Evolutionary conservation across 2,888 invertebrate genomes (phyloP).

Genomic region (Cosmorhoe ocellata): DNA sequence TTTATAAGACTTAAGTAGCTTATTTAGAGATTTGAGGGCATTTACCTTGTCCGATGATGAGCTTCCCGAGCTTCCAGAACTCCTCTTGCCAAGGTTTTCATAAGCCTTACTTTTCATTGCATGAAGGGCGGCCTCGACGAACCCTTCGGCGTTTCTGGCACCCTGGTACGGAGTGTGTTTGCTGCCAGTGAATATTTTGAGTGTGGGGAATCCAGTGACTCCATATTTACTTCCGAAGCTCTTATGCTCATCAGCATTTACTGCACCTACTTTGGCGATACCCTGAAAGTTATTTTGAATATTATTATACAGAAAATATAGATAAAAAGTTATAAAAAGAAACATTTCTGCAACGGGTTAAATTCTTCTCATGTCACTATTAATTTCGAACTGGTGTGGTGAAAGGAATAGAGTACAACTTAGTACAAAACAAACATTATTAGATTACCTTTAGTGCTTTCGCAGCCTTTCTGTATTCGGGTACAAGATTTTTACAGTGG

Average conservation of each 20-base stretch:
- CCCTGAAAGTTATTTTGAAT: no score
- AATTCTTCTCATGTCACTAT: no score
- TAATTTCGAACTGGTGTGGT: no score
- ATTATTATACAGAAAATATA: background rate
- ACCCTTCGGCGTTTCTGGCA: conserved; percentile 90
- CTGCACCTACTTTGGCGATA: conserved; percentile 95
- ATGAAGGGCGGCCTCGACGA: conserved; percentile 92
- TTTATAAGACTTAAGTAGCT: conserved; percentile 31
- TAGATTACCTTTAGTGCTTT: conserved; percentile 90
- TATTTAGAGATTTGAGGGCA: conserved; percentile 31
- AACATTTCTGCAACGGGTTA: no score
- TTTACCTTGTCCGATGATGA: conserved; percentile 70
- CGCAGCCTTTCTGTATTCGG: conserved; percentile 97
- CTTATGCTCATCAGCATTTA: conserved; percentile 95
- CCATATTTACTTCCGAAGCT: conserved; percentile 90
- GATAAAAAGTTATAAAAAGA: no score
- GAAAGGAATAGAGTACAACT: no score
- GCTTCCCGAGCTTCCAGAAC: conserved; percentile 39
- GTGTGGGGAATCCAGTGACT: conserved; percentile 96
- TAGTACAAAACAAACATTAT: no score
- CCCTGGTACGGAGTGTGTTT: conserved; percentile 95
- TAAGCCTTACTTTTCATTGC: conserved; percentile 89
- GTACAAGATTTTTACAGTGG: conserved; percentile 93
- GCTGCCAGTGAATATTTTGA: conserved; percentile 95
- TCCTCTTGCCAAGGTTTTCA: conserved; percentile 86